Percentiles rank a stretch among this genome's conserved stretches.
These are phyloP conservation scores for Struthidea cinerea DNA, from an alignment of 2,113 vertebrate genomes.

Conservation along the genomic window DNA sequence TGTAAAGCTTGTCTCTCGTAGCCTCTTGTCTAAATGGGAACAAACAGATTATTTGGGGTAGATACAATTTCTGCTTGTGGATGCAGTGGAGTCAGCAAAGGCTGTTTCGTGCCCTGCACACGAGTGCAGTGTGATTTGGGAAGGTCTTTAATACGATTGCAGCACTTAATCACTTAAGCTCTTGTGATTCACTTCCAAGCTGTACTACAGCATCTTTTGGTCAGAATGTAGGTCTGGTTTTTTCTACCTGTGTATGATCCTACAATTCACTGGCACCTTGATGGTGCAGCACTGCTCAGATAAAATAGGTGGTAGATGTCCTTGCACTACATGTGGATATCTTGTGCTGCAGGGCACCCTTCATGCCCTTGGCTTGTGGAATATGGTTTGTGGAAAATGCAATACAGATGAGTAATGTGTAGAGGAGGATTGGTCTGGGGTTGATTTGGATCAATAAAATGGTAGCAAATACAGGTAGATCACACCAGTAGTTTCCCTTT, in stretches of 20 bases:
- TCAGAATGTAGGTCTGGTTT: neutral
- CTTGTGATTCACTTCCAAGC: neutral
- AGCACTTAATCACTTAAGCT: neutral
- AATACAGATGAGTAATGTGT: neutral
- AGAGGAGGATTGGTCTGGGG: neutral
- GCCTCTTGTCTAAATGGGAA: neutral
- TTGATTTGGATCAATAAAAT: neutral
- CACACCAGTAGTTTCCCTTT: neutral
- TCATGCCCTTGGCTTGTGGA: neutral
- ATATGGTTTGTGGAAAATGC: neutral
- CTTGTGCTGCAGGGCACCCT: neutral
- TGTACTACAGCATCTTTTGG: neutral
- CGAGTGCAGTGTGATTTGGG: neutral
- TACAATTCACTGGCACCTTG: neutral
- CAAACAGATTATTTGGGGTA: conserved; percentile 5
- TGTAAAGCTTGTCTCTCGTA: neutral
- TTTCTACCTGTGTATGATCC: neutral
- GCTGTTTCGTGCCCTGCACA: neutral
- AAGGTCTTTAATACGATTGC: neutral
- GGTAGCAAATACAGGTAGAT: neutral
- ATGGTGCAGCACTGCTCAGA: neutral
- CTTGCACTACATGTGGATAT: neutral
- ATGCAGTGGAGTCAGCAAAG: neutral
- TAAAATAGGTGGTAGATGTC: neutral
- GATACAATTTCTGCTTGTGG: neutral